Percentiles rank a stretch among this genome's conserved stretches.
phyloP scores from a whole-genome alignment of 2,797 vertebrate species.

The Rhinophrynus dorsalis region DNA sequence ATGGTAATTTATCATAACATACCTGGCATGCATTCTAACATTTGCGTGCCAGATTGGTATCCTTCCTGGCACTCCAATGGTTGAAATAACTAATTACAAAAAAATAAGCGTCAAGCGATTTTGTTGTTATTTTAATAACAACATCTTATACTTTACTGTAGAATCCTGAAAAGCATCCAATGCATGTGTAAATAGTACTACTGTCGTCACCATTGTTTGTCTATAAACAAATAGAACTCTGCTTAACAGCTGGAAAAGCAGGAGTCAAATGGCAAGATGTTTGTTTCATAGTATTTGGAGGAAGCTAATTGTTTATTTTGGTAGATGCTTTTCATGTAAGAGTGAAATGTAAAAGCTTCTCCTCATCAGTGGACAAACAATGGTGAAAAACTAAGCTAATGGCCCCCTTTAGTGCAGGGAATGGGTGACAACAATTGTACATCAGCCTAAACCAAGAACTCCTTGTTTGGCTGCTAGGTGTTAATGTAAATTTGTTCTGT shows the following conservation, averaged over 20 bases:
- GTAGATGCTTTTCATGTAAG: conserved; percentile 67
- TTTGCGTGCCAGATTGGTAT: no score
- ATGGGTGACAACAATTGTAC: conserved; percentile 73
- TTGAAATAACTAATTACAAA: no score
- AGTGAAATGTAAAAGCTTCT: conserved; percentile 70
- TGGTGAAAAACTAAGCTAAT: conserved; percentile 80
- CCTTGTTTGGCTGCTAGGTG: conserved; percentile 78
- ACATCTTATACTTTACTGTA: no score
- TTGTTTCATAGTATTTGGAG: conserved; percentile 66
- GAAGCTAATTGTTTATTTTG: conserved; percentile 73
- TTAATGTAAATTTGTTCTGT: conserved; percentile 82
- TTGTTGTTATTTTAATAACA: no score
- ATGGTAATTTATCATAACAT: no score
- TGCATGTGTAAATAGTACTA: no score
- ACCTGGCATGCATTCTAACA: no score
- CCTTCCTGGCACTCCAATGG: no score
- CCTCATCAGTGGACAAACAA: conserved; percentile 76
- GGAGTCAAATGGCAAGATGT: conserved; percentile 59
- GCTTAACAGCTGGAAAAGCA: conserved; percentile 51
- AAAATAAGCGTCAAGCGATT: no score
- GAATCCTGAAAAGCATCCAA: no score
- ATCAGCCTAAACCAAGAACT: conserved; percentile 69
- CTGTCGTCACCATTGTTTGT: conserved; percentile 55
- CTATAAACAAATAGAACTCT: conserved; percentile 51
- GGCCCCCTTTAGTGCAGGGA: conserved; percentile 76